Percentiles rank a stretch among this genome's conserved stretches.
Evolutionary conservation across 2,113 vertebrate species (phyloP).

Genomic region (Dissostichus mawsoni): DNA sequence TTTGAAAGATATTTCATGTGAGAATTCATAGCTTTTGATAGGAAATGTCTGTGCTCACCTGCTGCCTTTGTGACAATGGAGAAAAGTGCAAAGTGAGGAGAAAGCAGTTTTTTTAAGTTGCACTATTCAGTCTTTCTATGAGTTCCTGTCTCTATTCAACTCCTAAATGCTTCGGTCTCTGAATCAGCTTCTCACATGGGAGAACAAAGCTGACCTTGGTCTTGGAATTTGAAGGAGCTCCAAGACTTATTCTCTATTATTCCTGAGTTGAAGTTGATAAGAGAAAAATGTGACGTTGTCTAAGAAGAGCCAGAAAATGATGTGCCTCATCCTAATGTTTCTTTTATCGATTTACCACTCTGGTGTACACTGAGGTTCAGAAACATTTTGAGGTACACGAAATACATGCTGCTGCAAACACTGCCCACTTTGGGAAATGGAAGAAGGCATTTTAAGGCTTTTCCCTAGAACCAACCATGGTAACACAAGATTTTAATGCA

Average conservation of each 20-base stretch:
- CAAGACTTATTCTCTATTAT: no score
- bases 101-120: conserved; percentile 38
- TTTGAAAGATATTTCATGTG: conserved; percentile 31
- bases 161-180: background rate
- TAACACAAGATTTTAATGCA: background rate
- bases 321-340: no score
- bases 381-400: background rate
- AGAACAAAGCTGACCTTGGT: background rate
- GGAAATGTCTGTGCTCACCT: conserved; percentile 1
- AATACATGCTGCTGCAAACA: background rate
- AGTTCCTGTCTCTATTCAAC: conserved; percentile 24
- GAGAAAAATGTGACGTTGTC: background rate
- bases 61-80: conserved; percentile 11
- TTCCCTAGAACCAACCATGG: background rate
- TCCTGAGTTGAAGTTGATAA: background rate
- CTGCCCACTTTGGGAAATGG: background rate
- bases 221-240: background rate
- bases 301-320: background rate
- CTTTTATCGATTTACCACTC: background rate
- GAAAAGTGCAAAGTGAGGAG: conserved; percentile 38
- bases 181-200: background rate
- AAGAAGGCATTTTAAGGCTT: background rate
- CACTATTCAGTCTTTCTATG: background rate
- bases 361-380: background rate
- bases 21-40: conserved; percentile 32